Percentiles rank a stretch among this genome's conserved stretches.
phyloP scores from a whole-genome alignment of 2,888 invertebrate genomes.

The Pteria penguin region DNA sequence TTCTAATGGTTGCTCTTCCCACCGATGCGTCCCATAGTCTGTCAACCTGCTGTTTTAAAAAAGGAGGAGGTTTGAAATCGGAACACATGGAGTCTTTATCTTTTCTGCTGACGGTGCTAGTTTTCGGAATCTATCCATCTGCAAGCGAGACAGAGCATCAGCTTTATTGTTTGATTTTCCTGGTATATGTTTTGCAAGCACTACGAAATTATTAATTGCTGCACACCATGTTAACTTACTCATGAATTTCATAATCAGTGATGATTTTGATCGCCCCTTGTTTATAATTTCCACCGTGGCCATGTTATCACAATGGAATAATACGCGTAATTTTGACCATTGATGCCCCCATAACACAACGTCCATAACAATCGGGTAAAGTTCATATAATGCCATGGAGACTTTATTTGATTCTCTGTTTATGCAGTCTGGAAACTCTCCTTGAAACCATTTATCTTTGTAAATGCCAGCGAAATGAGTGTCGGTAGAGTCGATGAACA shows the following conservation, averaged over 20 bases:
- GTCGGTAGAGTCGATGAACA: no score
- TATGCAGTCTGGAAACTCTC: no score
- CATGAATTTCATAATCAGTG: conserved; percentile 33
- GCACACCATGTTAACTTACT: conserved; percentile 28
- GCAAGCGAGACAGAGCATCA: conserved; percentile 36
- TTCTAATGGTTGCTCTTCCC: background rate
- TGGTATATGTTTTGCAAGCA: conserved; percentile 27
- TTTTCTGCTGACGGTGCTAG: conserved; percentile 18
- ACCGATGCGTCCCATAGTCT: background rate
- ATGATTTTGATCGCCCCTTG: conserved; percentile 22
- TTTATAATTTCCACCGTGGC: conserved; percentile 21
- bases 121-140: conserved; percentile 26
- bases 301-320: conserved; percentile 31
- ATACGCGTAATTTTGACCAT: conserved; percentile 8
- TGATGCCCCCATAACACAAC: conserved; percentile 7
- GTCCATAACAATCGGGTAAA: conserved; percentile 15
- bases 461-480: no score
- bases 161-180: conserved; percentile 25
- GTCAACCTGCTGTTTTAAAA: background rate
- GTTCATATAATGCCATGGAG: conserved; percentile 11
- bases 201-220: conserved; percentile 11
- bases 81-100: conserved; percentile 2
- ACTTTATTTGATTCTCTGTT: no score
- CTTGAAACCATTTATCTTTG: no score
- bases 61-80: conserved; percentile 5